phyloP scores from a whole-genome alignment of 2,888 invertebrate species.

The Drosophila recens region DNA sequence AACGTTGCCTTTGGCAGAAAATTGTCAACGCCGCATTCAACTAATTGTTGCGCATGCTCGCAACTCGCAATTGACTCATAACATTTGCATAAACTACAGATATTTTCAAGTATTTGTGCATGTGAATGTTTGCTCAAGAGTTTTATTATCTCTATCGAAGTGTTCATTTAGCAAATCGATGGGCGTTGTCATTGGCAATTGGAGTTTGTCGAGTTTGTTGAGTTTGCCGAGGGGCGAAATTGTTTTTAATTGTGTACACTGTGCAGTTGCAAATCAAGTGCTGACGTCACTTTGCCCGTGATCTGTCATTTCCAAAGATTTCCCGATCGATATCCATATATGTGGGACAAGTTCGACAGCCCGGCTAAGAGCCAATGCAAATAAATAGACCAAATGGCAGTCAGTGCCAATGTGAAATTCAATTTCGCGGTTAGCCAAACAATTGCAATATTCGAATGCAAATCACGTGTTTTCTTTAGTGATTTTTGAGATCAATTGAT shows the following conservation, averaged over 20 bases:
- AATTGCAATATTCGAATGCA: slow-evolving; percentile 56
- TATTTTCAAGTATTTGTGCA: slow-evolving; percentile 13
- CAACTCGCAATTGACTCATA: slow-evolving; percentile 26
- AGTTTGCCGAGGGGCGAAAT: slow-evolving; percentile 50
- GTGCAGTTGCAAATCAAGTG: slow-evolving; percentile 41
- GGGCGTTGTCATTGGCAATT: slow-evolving; percentile 73
- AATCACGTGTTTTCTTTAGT: slow-evolving; percentile 71
- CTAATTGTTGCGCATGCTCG: slow-evolving; percentile 48
- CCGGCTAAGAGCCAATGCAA: slow-evolving; percentile 70
- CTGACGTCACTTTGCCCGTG: slow-evolving; percentile 60
- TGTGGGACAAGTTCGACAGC: slow-evolving; percentile 38
- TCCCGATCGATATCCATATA: slow-evolving; percentile 13
- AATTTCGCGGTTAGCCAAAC: slow-evolving; percentile 51
- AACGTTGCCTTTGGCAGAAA: slow-evolving; percentile 23
- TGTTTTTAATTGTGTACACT: slow-evolving; percentile 71
- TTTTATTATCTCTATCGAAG: slow-evolving; percentile 33
- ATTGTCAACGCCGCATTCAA: slow-evolving; percentile 26
- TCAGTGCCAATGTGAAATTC: slow-evolving; percentile 28
- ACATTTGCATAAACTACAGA: slow-evolving; percentile 48
- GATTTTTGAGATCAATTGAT: slow-evolving; percentile 53
- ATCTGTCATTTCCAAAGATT: slow-evolving; percentile 27
- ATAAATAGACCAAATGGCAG: slow-evolving; percentile 46
- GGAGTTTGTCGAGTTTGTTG: slow-evolving; percentile 29
- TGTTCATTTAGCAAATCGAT: slow-evolving; percentile 58
- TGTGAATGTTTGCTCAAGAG: slow-evolving; percentile 14